Percentiles rank a stretch among this genome's conserved stretches.
phyloP scores from a whole-genome alignment of 2,888 invertebrate species.

The Campopleginae sp. region DNA sequence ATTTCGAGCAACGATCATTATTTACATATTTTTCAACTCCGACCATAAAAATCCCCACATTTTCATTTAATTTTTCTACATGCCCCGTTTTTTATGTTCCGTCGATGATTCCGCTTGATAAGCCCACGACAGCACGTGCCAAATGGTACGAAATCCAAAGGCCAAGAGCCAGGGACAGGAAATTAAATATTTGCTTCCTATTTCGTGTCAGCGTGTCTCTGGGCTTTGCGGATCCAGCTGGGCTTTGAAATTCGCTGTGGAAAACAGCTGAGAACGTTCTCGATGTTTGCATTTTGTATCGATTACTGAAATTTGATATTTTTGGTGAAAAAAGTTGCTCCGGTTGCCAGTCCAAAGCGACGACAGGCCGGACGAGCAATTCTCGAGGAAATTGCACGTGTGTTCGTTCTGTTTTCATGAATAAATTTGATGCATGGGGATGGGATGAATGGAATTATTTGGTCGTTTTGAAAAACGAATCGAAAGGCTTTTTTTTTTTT shows the following conservation, averaged over 20 bases:
- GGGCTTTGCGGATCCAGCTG: slow-evolving; percentile 53
- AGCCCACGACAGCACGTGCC: not conserved
- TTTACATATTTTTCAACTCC: not conserved
- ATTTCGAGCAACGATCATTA: not conserved
- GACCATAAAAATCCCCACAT: not conserved
- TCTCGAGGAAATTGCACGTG: slow-evolving; percentile 22
- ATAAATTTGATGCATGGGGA: not conserved
- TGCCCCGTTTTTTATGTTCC: not conserved
- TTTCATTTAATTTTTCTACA: not conserved
- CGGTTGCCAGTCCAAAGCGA: slow-evolving; percentile 18
- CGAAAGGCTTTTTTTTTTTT: not conserved
- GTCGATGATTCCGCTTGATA: not conserved
- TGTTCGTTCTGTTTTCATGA: not conserved
- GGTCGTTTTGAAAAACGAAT: not conserved
- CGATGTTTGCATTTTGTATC: slow-evolving; percentile 44
- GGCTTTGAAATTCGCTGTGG: not conserved
- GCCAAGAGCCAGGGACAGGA: slow-evolving; percentile 39
- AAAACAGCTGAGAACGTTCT: slow-evolving; percentile 58
- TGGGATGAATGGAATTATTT: slow-evolving; percentile 4
- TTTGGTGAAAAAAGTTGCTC: slow-evolving; percentile 30
- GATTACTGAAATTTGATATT: slow-evolving; percentile 64
- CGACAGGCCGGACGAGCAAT: slow-evolving; percentile 33
- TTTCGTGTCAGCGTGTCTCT: slow-evolving; percentile 40
- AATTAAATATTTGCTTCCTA: slow-evolving; percentile 54
- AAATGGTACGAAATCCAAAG: not conserved